Conservation (phyloP, 2,888 invertebrate genomes). For the Aphidius colemani region DNA sequence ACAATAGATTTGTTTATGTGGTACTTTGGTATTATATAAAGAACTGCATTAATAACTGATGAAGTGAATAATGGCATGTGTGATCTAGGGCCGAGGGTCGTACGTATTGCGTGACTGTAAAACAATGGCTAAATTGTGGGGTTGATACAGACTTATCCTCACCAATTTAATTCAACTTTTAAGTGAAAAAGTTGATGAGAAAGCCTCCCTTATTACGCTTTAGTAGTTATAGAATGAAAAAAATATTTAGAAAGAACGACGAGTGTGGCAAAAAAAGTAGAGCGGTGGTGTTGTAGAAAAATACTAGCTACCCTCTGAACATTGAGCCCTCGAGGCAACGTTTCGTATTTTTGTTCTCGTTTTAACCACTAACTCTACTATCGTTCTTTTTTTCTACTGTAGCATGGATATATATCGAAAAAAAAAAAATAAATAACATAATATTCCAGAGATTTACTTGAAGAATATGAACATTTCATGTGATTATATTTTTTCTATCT, state of each 20-base stretch:
- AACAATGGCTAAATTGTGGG: constrained; percentile 34
- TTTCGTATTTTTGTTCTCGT: background rate
- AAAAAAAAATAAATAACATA: no score
- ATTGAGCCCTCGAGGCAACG: constrained; percentile 13
- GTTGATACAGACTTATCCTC: constrained; percentile 4
- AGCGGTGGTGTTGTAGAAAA: constrained; percentile 18
- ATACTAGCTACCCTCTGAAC: background rate
- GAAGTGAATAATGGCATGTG: background rate
- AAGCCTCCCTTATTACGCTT: background rate
- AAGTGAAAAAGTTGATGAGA: no score
- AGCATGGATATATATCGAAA: no score
- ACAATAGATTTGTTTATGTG: background rate
- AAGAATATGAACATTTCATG: no score
- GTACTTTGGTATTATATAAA: background rate
- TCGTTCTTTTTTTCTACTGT: constrained; percentile 3
- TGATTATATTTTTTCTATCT: no score
- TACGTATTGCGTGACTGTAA: background rate
- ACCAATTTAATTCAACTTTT: constrained; percentile 3
- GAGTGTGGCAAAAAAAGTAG: constrained; percentile 12
- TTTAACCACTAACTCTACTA: background rate
- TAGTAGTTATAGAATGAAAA: background rate
- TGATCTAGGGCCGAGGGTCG: background rate
- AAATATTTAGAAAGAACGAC: no score
- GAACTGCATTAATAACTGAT: background rate
- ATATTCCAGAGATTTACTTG: no score